Evolutionary conservation across 1,140 invertebrate species (phyloP), one percentile per base, ranked within the genome.

Genomic region (Coenobita brevimanus): DNA sequence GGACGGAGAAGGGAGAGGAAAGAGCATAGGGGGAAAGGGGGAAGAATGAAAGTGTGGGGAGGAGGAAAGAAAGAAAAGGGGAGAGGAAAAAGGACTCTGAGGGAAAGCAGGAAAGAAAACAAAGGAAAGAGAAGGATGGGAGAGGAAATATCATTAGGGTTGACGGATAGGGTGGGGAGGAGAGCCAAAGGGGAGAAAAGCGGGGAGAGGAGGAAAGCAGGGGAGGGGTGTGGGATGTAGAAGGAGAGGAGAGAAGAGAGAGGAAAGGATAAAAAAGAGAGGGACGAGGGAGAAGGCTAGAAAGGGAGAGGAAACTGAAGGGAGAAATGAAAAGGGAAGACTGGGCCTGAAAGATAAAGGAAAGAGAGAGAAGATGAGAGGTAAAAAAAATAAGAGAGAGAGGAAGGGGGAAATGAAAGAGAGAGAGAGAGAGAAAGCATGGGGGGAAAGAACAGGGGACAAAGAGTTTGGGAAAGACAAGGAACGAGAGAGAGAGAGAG

Each of bases 371-470:
- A 57, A 38, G 62, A n/a, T 27, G 1, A 60, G 50, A 33, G 30
- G 33, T 30, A 24, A 21, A 57, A 24, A 80, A 33, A 81, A 24
- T 17, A 43, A 81, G 79, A 38, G 36, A 64, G n/a, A n/a, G n/a
- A n/a, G n/a, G 30, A 64, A 24, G n/a, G 57, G 41, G 15, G 41
- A 21, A n/a, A n/a, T 38, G 54, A 64, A 27, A 38, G 79, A 64
- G 57, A 64, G 57, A 64, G 36, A 41, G 54, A 62, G 57, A 82
- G 36, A 64, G 80, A 82, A 21, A 67, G 80, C 64, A 38, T 27
- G 60, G 46, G 41, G 33, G 50, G 36, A 30, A 46, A 62, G 69
- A 17, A 46, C 27, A 67, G 57, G 41, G 57, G 41, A 27, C 36
- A 60, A 81, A 13, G 41, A 1, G 41, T 27, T 41, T n/a, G 8